Evolutionary conservation across 2,113 vertebrate species (phyloP), one percentile per base, ranked within the genome.

Genomic region (Pelmatolapia mariae): DNA sequence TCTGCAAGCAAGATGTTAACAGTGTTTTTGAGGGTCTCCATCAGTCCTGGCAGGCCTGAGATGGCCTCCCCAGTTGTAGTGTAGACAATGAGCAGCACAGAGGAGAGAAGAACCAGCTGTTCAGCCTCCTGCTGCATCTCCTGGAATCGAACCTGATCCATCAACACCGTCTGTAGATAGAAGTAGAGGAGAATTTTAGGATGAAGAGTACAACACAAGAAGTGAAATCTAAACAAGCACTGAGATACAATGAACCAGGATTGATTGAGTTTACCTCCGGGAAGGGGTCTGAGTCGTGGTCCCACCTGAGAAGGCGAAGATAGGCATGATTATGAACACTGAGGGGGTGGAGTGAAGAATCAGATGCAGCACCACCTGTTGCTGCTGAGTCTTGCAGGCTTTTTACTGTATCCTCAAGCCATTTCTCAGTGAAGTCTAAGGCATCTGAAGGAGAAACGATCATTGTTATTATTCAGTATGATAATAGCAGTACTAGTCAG

Each of bases 101-200:
- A 96, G 15, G 98, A 98, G 5, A 96, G 92, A 84, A 98, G 1
- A 0, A 97, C 96, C 8, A 99, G 93, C 10, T 95, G 96, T 76
- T 97, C 96, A 54, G 96, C 90, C 91, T 98, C 97, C 82, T 96
- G 91, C 93, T 99, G 97, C 82, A 99, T 96, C 92, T 99, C 98
- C 93, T 97, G 97, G 86, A 99, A 99, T 33, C 99, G 97, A 2
- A 91, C 87, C 91, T 98, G 97, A 93, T 99, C 99, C 98, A 99
- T 98, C 63, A 99, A 81, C 84, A 99, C 83, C 0, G 98, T 99
- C 99, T 99, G 59, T 29, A 22, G 0, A 63, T 18, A 4, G 0
- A 29, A n/a, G 10, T 7, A n/a, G 38, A 45, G 15, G 9, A 26
- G 10, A 4, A 7, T 5, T 86, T 95, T 45, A 94, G 19, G 5